Percentiles rank a stretch among this genome's conserved stretches.
Evolutionary conservation across 2,797 vertebrate species (phyloP).

Genomic region (Linurgus olivaceus): DNA sequence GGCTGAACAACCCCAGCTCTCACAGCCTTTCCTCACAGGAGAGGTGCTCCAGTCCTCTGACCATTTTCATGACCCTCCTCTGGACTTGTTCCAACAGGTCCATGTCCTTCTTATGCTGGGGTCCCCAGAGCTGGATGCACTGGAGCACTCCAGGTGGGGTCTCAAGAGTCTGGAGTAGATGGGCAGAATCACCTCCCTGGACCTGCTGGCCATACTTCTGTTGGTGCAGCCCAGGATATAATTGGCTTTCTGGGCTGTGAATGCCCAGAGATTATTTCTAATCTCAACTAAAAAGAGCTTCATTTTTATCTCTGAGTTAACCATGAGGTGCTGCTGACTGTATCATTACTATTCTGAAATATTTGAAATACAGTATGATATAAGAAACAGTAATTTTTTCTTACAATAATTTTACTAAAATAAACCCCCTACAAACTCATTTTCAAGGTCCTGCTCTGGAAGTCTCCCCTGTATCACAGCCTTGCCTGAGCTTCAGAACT

Average conservation of each 20-base stretch:
- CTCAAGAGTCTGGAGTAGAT: background rate
- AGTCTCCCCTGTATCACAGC: background rate
- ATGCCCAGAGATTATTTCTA: background rate
- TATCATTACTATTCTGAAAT: background rate
- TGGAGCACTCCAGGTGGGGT: background rate
- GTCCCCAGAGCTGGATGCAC: background rate
- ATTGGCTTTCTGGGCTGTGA: background rate
- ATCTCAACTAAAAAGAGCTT: background rate
- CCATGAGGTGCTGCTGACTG: background rate
- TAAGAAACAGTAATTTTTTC: background rate
- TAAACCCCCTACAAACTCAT: background rate
- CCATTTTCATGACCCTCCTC: accelerated
- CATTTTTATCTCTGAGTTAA: background rate
- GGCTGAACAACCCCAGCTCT: background rate
- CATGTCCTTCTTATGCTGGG: background rate
- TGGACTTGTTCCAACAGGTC: background rate
- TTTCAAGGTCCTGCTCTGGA: background rate
- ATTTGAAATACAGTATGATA: background rate
- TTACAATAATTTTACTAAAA: background rate
- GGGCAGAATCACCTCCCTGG: background rate
- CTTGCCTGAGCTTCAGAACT: background rate
- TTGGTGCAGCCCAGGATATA: background rate
- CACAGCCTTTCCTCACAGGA: background rate
- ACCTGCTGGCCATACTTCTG: background rate
- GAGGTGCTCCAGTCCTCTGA: background rate